Conservation (phyloP, 2,113 vertebrate genomes). For the Hyaena hyaena region DNA sequence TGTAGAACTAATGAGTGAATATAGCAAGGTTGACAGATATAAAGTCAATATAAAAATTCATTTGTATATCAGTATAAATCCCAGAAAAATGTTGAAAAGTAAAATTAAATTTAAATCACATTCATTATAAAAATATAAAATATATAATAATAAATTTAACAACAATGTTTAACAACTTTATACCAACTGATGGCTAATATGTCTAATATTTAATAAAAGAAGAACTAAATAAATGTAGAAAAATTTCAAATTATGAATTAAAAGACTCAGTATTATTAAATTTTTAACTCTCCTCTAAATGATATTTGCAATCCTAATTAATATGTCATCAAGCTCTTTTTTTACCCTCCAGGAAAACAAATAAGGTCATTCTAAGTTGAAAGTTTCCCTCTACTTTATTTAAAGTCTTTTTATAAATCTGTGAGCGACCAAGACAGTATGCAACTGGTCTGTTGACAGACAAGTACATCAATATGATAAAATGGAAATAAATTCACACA, state of each 20-base stretch:
- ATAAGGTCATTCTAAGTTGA: background rate
- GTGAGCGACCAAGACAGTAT: background rate
- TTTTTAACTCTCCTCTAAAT: background rate
- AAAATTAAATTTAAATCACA: background rate
- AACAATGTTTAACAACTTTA: constrained; percentile 8
- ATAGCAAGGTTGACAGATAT: background rate
- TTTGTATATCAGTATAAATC: background rate
- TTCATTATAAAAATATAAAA: background rate
- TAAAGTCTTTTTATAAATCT: background rate
- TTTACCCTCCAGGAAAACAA: background rate
- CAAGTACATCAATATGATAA: background rate
- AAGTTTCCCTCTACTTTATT: background rate
- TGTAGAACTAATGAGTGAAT: background rate
- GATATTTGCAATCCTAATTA: background rate
- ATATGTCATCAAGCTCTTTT: background rate
- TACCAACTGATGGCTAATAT: background rate
- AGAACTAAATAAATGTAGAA: background rate
- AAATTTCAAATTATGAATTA: background rate
- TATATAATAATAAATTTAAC: background rate
- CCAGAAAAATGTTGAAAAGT: background rate
- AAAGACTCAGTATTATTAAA: background rate
- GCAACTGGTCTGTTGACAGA: background rate
- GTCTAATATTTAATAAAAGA: background rate
- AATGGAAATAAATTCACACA: background rate
- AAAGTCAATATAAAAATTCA: background rate